Conservation (phyloP, 2,888 invertebrate species). For the Scelioninae gen. 1 region DNA sequence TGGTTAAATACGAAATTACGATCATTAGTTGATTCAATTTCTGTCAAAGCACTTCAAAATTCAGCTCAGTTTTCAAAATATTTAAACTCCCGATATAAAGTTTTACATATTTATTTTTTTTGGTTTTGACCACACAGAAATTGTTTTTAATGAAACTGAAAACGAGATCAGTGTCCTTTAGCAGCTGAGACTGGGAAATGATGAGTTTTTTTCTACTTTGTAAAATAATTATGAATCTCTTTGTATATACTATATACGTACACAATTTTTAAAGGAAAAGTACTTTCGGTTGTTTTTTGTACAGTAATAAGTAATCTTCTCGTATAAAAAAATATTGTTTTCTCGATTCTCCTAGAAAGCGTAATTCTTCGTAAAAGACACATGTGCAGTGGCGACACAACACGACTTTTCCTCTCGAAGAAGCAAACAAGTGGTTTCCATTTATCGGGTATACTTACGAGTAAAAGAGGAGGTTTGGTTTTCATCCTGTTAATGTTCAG, state of each 20-base stretch:
- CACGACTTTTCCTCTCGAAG: constrained; percentile 47
- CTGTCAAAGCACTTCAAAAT: constrained; percentile 1
- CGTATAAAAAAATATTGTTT: constrained; percentile 7
- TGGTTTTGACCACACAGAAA: not conserved
- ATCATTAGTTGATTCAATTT: too few species aligned
- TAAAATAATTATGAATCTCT: too few species aligned
- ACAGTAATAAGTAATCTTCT: constrained; percentile 1
- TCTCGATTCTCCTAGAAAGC: constrained; percentile 14
- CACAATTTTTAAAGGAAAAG: too few species aligned
- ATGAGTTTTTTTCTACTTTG: too few species aligned
- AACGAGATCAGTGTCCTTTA: not conserved
- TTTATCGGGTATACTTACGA: constrained; percentile 52
- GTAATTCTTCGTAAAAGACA: constrained; percentile 33
- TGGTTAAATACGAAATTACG: too few species aligned
- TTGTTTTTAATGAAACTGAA: constrained; percentile 11
- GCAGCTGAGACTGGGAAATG: too few species aligned
- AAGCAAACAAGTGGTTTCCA: constrained; percentile 65
- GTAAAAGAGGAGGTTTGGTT: constrained; percentile 37
- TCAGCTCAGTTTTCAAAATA: constrained; percentile 18
- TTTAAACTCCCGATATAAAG: not conserved
- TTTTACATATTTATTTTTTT: constrained; percentile 2
- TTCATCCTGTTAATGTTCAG: constrained; percentile 52
- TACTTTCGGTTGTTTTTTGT: not conserved
- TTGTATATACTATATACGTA: too few species aligned
- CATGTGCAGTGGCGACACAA: constrained; percentile 32